A percentile compares a stretch with the other conserved stretches of the same genome.
Conservation (phyloP, 2,888 invertebrate species). For the Trissolcus brochymenae region DNA sequence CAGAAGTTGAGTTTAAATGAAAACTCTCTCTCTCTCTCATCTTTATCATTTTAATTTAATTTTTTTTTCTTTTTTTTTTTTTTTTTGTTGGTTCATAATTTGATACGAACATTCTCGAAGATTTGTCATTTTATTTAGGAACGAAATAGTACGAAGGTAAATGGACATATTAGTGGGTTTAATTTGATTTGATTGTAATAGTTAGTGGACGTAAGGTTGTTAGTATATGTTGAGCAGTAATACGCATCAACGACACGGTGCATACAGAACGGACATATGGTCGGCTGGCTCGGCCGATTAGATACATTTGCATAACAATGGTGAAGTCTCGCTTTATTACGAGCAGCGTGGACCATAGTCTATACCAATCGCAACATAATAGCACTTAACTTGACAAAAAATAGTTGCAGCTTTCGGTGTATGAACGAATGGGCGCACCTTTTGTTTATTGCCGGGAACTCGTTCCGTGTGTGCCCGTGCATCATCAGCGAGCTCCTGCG, state of each 20-base stretch:
- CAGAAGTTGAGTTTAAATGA: no score
- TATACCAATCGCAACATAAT: slow-evolving; percentile 68
- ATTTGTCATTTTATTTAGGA: background rate
- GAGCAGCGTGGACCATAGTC: slow-evolving; percentile 67
- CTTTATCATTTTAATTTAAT: no score
- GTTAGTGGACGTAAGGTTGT: slow-evolving; percentile 42
- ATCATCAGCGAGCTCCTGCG: slow-evolving; percentile 57
- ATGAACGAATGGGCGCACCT: slow-evolving; percentile 55
- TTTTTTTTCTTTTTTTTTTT: no score
- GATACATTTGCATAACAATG: slow-evolving; percentile 76
- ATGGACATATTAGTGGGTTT: slow-evolving; percentile 34
- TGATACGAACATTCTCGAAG: background rate
- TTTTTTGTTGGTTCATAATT: no score
- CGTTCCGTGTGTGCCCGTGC: slow-evolving; percentile 56
- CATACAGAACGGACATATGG: slow-evolving; percentile 73
- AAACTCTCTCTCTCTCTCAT: no score
- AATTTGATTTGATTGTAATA: slow-evolving; percentile 46
- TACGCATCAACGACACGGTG: slow-evolving; percentile 56
- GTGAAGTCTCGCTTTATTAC: slow-evolving; percentile 70
- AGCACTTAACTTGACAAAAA: slow-evolving; percentile 69
- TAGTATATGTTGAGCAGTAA: slow-evolving; percentile 34
- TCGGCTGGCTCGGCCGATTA: slow-evolving; percentile 75
- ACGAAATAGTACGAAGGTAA: slow-evolving; percentile 6
- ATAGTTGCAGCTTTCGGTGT: slow-evolving; percentile 68
- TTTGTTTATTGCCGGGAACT: slow-evolving; percentile 58